phyloP scores from a whole-genome alignment of 2,797 vertebrate genomes.

The Gymnodraco acuticeps region DNA sequence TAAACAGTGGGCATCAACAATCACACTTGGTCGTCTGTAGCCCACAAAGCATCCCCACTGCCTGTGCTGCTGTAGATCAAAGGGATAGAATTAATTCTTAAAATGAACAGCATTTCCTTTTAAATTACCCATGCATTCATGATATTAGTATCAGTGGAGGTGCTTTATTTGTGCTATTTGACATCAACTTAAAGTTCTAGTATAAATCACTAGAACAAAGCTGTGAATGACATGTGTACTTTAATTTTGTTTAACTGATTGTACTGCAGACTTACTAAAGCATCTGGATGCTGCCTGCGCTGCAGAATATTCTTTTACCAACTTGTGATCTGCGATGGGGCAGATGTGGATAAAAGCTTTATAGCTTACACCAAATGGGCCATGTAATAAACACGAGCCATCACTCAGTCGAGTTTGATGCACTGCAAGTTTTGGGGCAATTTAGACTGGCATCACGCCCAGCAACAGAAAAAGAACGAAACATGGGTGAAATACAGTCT shows the following conservation, averaged over 20 bases:
- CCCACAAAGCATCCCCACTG: slow-evolving; percentile 31
- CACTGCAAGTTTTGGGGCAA: slow-evolving; percentile 56
- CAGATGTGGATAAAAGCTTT: slow-evolving; percentile 73
- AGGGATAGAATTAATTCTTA: slow-evolving; percentile 63
- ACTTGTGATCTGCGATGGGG: slow-evolving; percentile 52
- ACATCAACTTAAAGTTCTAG: slow-evolving; percentile 32
- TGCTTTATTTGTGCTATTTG: not conserved
- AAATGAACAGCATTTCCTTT: slow-evolving; percentile 55
- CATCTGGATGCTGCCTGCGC: slow-evolving; percentile 28
- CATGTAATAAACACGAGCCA: slow-evolving; percentile 66
- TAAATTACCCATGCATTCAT: slow-evolving; percentile 50
- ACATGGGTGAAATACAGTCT: slow-evolving; percentile 28
- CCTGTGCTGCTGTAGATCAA: slow-evolving; percentile 56
- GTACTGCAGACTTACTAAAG: slow-evolving; percentile 37
- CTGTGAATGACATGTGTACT: slow-evolving; percentile 1
- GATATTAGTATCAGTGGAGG: slow-evolving; percentile 29
- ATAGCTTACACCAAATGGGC: slow-evolving; percentile 64
- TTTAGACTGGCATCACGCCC: slow-evolving; percentile 42
- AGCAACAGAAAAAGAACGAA: not conserved
- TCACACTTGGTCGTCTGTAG: slow-evolving; percentile 43
- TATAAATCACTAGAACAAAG: slow-evolving; percentile 18
- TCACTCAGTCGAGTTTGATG: slow-evolving; percentile 62
- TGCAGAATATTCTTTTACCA: slow-evolving; percentile 37
- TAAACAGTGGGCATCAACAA: slow-evolving; percentile 26
- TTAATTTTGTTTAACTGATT: slow-evolving; percentile 31